A percentile compares a stretch with the other conserved stretches of the same genome.
Conservation (phyloP, 2,797 vertebrate genomes). For the Acipenser transmontanus region DNA sequence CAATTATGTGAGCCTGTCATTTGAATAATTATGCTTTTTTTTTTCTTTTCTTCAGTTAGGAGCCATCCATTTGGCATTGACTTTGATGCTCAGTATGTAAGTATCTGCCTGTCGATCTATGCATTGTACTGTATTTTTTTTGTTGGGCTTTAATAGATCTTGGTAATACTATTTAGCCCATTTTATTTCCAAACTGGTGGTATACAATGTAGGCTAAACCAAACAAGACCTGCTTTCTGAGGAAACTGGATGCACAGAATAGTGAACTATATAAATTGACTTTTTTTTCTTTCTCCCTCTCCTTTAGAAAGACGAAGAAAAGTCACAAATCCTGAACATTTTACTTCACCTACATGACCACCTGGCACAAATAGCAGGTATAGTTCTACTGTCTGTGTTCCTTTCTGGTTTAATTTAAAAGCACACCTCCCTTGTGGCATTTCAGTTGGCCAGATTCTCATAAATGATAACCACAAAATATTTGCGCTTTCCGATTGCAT, state of each 20-base stretch:
- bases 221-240: background rate
- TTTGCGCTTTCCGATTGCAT: too few species aligned
- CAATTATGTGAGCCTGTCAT: conserved; percentile 13
- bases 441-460: conserved; percentile 7
- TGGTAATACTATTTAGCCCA: background rate
- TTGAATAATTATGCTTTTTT: conserved; percentile 27
- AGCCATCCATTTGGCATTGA: conserved; percentile 64
- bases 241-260: too few species aligned
- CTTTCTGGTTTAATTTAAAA: conserved; percentile 20
- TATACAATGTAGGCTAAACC: too few species aligned
- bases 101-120: conserved; percentile 39
- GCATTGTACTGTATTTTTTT: background rate
- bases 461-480: too few species aligned
- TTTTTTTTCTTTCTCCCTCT: conserved; percentile 3
- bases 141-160: background rate
- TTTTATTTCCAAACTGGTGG: background rate
- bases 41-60: conserved; percentile 62
- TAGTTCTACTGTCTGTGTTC: too few species aligned
- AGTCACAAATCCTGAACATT: conserved; percentile 75
- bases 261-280: background rate
- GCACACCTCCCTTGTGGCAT: conserved; percentile 16
- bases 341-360: conserved; percentile 86
- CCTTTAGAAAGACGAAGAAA: conserved; percentile 48
- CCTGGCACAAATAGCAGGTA: conserved; percentile 86
- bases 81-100: conserved; percentile 71